Conservation (phyloP, 2,113 vertebrate genomes). For the Suncus etruscus region DNA sequence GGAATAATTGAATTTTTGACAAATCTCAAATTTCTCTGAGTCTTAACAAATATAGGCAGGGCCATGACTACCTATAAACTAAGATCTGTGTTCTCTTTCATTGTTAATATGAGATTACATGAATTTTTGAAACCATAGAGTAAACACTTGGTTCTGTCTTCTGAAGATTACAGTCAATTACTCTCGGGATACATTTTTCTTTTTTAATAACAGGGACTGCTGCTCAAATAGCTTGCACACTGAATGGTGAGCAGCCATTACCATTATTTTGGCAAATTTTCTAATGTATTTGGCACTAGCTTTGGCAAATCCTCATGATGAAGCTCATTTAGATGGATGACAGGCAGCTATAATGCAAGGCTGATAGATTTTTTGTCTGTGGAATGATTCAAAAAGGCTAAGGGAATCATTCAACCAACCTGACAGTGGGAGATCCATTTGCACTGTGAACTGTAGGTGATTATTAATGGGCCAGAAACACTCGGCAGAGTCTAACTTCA, state of each 20-base stretch:
- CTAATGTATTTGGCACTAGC: slow-evolving; percentile 68
- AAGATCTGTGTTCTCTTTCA: not conserved
- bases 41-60: not conserved
- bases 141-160: not conserved
- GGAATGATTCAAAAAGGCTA: slow-evolving; percentile 58
- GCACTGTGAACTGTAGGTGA: slow-evolving; percentile 5
- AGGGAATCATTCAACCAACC: slow-evolving; percentile 63
- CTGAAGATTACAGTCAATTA: not conserved
- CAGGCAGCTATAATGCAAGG: slow-evolving; percentile 68
- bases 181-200: not conserved
- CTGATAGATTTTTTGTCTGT: slow-evolving; percentile 74
- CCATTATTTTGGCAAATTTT: slow-evolving; percentile 82
- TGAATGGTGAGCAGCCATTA: slow-evolving; percentile 67
- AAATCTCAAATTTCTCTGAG: not conserved
- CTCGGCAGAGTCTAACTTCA: not conserved
- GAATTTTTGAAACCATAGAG: slow-evolving; percentile 3
- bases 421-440: slow-evolving; percentile 51
- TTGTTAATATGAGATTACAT: not conserved
- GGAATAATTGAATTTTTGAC: not conserved
- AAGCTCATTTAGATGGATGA: slow-evolving; percentile 74
- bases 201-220: not conserved
- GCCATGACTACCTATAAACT: not conserved
- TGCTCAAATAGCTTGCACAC: slow-evolving; percentile 54
- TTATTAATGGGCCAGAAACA: slow-evolving; percentile 51
- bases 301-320: slow-evolving; percentile 77